Evolutionary conservation across 2,797 vertebrate species (phyloP).

Genomic region (Artibeus jamaicensis): DNA sequence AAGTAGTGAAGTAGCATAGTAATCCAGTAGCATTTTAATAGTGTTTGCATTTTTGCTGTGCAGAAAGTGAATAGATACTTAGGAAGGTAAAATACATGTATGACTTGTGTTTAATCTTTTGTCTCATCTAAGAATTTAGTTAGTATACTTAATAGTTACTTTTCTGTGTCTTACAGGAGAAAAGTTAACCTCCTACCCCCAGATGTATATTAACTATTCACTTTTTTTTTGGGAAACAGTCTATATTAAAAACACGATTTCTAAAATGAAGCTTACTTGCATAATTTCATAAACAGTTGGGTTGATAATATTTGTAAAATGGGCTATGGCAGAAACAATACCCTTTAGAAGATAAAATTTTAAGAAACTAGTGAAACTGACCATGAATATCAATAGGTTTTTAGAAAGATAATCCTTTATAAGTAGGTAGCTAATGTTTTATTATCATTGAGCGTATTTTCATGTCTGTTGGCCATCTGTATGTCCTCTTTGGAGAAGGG

Average conservation of each 20-base stretch:
- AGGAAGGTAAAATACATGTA: not conserved
- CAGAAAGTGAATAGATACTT: conserved; percentile 2
- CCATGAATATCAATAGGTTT: not conserved
- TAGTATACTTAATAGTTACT: conserved; percentile 5
- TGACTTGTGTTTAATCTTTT: not conserved
- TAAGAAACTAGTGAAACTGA: not conserved
- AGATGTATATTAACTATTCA: not conserved
- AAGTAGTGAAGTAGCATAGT: not conserved
- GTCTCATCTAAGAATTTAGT: not conserved
- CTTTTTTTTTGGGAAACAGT: conserved; percentile 13
- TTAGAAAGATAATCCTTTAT: conserved; percentile 17
- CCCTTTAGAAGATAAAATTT: not conserved
- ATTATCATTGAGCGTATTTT: not conserved
- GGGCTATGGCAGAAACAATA: not conserved
- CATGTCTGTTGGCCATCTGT: not conserved
- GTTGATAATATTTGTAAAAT: not conserved
- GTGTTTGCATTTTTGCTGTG: conserved; percentile 26
- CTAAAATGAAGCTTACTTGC: not conserved
- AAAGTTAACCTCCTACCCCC: not conserved
- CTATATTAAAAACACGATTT: conserved; percentile 15
- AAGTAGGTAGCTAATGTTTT: not conserved
- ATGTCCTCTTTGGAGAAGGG: not conserved
- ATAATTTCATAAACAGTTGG: not conserved
- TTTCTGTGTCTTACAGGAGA: not conserved
- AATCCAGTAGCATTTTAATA: not conserved